Percentiles rank a stretch among this genome's conserved stretches.
Evolutionary conservation across 2,113 vertebrate species (phyloP).

Genomic region (Oreochromis tanganicae): DNA sequence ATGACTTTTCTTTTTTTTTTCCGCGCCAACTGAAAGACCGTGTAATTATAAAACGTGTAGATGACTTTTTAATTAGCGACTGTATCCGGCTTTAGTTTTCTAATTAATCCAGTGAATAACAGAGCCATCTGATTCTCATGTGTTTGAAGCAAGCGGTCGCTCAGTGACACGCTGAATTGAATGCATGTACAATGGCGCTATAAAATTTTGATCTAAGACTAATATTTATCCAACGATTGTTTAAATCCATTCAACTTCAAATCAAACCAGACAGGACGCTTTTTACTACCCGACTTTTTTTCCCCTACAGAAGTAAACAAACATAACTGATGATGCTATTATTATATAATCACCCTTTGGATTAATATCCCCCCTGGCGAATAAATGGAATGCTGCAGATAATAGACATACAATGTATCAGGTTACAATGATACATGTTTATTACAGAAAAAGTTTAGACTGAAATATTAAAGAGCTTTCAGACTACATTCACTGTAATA

Average conservation of each 20-base stretch:
- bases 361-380: neutral
- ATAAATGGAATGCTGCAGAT: neutral
- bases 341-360: neutral
- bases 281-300: neutral
- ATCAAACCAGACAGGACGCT: neutral
- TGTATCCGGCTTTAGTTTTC: neutral
- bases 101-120: conserved; percentile 2
- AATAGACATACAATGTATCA: neutral
- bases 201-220: neutral
- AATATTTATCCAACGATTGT: neutral
- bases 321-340: neutral
- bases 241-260: neutral
- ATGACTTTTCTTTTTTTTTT: neutral
- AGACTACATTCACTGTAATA: neutral
- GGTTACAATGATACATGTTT: neutral
- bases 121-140: neutral
- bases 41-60: conserved; percentile 14
- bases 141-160: neutral
- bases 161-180: neutral
- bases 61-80: conserved; percentile 50
- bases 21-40: neutral
- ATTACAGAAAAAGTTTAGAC: neutral
- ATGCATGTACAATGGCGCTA: neutral
- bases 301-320: neutral
- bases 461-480: neutral